Conservation (phyloP, 1,140 invertebrate genomes). For the Pteromalus puparum region DNA sequence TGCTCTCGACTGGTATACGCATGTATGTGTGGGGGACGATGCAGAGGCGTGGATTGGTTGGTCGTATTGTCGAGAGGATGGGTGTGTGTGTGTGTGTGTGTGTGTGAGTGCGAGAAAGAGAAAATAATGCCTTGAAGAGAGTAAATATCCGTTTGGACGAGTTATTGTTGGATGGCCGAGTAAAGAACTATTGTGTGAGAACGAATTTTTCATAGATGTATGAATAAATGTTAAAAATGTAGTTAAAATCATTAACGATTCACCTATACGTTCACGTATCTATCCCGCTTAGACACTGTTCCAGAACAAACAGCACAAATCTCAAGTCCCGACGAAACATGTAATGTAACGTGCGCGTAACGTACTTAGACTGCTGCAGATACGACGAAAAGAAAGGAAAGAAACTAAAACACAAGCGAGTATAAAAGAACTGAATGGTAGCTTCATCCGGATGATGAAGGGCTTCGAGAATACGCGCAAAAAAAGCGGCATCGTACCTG, state of each 20-base stretch:
- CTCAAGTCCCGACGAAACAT: neutral
- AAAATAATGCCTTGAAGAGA: neutral
- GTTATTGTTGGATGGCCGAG: no score
- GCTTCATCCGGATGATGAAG: constrained; percentile 35
- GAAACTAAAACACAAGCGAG: neutral
- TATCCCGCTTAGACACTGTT: neutral
- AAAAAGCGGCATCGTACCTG: neutral
- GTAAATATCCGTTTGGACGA: neutral
- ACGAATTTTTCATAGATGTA: no score
- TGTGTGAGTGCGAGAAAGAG: neutral
- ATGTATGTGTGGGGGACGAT: neutral
- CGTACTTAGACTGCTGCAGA: constrained; percentile 9
- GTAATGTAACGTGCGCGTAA: neutral
- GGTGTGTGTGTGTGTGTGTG: no score
- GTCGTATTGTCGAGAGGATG: neutral
- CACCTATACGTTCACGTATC: neutral
- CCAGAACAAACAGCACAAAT: neutral
- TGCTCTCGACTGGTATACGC: neutral
- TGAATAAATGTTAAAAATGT: no score
- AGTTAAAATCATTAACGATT: no score
- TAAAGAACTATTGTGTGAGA: no score
- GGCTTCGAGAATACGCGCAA: constrained; percentile 31
- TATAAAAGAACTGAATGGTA: constrained; percentile 30
- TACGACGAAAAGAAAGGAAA: neutral
- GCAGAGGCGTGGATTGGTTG: neutral